Base-by-base conservation (phyloP, 2,888 invertebrate genomes). In the Hirtodrosophila confusa region DNA sequence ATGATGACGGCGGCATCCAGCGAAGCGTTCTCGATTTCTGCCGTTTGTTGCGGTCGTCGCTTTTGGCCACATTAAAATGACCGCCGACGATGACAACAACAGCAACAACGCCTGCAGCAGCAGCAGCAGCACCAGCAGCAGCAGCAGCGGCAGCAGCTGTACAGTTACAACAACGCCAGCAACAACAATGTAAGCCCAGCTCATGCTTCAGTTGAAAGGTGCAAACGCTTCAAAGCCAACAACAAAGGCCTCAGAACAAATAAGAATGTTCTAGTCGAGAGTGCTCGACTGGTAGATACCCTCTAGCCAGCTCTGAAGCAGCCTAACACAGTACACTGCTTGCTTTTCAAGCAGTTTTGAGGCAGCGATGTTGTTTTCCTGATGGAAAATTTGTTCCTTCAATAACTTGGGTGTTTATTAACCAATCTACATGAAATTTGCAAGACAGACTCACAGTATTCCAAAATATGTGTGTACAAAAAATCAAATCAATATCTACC, bases 1-100 rank as follows among this genome's bases (percentile, higher is more conserved):
- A 39, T 41, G 40, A 12, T 40, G 47, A 47, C 23, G 80, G 78
- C 83, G 80, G 79, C 79, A 69, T 68, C 75, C 75, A 84, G 70
- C 80, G 82, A 83, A 88, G 75, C 78, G 80, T 86, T 88, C 86
- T 89, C 87, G 70, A 88, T 88, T 88, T 88, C 87, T 79, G 76
- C 68, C 61, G 80, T 74, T 80, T 74, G 80, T 80, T 88, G 88
- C 78, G 88, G 88, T 88, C 75, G 72, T 80, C 70, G 69, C 69
- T 71, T 71, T 86, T 56, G 82, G 71, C 88, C 88, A 88, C 88
- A 88, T 88, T 74, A 88, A 89, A 88, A 71, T 88, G 87, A 86
- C 88, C 88, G 88, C 85, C 85, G 82, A 74, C 82, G 82, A 74
- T 71, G 67, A 70, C 58, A 66, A 60, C 60, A 55, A 41, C 55